Evolutionary conservation across 1,140 invertebrate genomes (phyloP).

Genomic region (Brachionus paranguensis): DNA sequence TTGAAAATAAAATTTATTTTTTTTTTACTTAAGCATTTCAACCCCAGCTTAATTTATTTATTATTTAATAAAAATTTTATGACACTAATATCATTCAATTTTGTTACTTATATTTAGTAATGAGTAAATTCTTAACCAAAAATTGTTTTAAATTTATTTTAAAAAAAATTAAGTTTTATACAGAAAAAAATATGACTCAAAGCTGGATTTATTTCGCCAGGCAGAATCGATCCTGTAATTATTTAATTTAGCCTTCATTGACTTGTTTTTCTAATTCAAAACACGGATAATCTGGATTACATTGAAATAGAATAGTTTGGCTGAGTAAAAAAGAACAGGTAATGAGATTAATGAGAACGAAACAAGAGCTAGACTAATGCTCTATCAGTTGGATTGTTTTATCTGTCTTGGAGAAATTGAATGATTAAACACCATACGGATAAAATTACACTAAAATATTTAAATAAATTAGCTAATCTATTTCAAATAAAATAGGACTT

Average conservation of each 20-base stretch:
- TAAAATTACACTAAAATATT: conserved; percentile 28
- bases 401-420: not conserved
- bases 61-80: no score
- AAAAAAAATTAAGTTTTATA: not conserved
- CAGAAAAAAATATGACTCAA: not conserved
- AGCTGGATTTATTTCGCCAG: not conserved
- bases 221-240: not conserved
- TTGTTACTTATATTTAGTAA: no score
- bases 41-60: no score
- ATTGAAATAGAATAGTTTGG: not conserved
- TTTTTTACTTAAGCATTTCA: no score
- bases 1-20: no score
- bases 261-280: conserved; percentile 17
- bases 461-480: conserved; percentile 34
- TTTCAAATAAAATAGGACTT: not conserved
- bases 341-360: conserved; percentile 31
- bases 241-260: not conserved
- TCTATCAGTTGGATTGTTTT: conserved; percentile 18
- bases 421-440: not conserved
- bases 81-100: no score
- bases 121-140: no score
- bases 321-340: not conserved
- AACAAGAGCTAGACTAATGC: not conserved
- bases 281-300: conserved; percentile 32
- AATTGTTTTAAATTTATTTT: not conserved